Evolutionary conservation across 2,113 vertebrate species (phyloP), one percentile per base, ranked within the genome.

Genomic region (Camelus bactrianus): DNA sequence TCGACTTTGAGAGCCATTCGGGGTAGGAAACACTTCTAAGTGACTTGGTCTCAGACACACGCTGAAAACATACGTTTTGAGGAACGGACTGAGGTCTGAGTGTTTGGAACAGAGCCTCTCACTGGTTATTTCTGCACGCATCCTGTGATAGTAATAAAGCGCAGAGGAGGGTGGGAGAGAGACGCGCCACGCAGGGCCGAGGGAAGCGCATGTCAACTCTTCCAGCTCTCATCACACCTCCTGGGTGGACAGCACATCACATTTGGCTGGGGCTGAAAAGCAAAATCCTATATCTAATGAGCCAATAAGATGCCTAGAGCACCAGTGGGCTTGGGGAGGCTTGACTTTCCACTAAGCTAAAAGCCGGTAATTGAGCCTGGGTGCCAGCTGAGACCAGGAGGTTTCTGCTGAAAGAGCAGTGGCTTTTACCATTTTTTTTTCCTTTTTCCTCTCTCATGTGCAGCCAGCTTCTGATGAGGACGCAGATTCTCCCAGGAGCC

Each of bases 201-300:
- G 38, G 46, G 38, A 81, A 30, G 86, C 0, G 0, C 32, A 30
- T 20, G 42, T 38, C 72, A 80, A 60, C 48, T 35, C 8, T 28
- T 72, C 70, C 80, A 58, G 20, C 15, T 91, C 73, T 89, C 80
- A 82, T 92, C 87, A 46, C 72, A 38, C 84, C 89, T 92, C 84
- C 85, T 88, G 86, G 93, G 84, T 96, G 80, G 38, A 67, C 50
- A 72, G 77, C 88, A 64, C 70, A 67, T 93, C 85, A 14, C 28
- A 10, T 67, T 87, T 94, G 85, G 67, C 95, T 91, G 91, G 2
- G 17, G 70, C 81, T 75, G 89, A 28, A 94, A 92, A 85, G 81
- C 60, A 81, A 97, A 94, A 84, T 77, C 89, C 72, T 93, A 3
- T 77, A 79, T 95, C 95, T 97, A 96, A 96, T 89, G 85, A 97